A percentile compares a stretch with the other conserved stretches of the same genome.
phyloP scores from a whole-genome alignment of 2,113 vertebrate species.

The Cichladusa arquata region DNA sequence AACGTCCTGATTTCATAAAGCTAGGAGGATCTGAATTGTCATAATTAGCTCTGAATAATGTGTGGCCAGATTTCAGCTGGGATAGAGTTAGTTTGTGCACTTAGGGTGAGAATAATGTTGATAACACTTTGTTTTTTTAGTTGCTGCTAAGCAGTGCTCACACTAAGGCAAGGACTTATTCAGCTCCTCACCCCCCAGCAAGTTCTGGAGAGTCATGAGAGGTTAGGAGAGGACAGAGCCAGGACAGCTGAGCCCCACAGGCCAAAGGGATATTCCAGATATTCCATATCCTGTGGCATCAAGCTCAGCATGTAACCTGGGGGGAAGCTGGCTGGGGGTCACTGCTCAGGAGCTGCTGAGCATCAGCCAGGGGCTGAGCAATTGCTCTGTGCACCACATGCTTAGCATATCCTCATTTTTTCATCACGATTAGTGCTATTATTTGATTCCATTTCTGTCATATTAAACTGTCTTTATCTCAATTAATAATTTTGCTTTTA shows the following conservation, averaged over 20 bases:
- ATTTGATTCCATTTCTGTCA: not conserved
- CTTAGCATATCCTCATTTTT: not conserved
- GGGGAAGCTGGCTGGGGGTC: not conserved
- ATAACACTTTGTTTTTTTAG: not conserved
- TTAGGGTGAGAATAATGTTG: not conserved
- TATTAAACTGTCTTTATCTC: not conserved
- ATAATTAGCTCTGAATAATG: not conserved
- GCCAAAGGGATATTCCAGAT: not conserved
- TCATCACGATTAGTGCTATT: not conserved
- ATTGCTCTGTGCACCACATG: not conserved
- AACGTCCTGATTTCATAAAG: not conserved
- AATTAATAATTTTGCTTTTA: not conserved
- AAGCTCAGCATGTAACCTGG: not conserved
- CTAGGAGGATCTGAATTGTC: not conserved
- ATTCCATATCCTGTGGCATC: not conserved
- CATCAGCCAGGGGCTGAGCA: not conserved
- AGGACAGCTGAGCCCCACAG: not conserved
- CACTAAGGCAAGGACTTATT: not conserved
- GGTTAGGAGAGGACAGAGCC: not conserved
- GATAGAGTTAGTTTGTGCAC: not conserved
- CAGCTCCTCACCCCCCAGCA: not conserved
- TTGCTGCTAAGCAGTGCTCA: not conserved
- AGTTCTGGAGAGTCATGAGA: rapidly evolving
- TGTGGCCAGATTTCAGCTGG: not conserved
- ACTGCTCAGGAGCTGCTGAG: not conserved